Base-by-base conservation (phyloP, 2,797 vertebrate species). In the Melanotaenia parkinsoni region DNA sequence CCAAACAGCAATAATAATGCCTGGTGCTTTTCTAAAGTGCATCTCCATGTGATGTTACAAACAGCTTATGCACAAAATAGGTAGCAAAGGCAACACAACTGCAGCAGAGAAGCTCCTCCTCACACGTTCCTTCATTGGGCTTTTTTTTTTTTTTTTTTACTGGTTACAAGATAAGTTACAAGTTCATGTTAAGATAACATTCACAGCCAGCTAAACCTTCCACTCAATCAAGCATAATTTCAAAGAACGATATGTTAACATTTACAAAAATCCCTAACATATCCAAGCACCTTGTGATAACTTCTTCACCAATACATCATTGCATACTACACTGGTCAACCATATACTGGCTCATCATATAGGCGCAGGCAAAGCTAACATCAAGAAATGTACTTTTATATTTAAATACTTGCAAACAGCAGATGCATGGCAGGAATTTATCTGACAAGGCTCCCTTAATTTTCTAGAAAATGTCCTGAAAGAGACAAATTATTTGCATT, bases 21-120 rank as follows among this genome's bases (percentile, higher is more conserved):
- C 32, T 73, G 40, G 80, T 82, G 74, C 58, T 63, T 74, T 59
- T 80, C 81, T 89, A 89, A 91, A 92, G 89, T 91, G 89, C 89
- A 86, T 86, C 63, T 89, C 26, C 70, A 70, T 1, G 58, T 72
- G 74, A 82, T 63, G 77, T 77, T 67, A 81, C 65, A 58, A 80
- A 71, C 32, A 61, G 63, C 18, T 9, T 47, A 58, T 43, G 47
- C 45, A 47, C 67, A 64, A 77, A 58, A 62, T 28, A 16, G 22
- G 10, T 30, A 74, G 72, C 79, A 22, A 61, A 77, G 37, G 65
- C 71, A 62, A 65, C 58, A 75, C n/a, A 63, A 28, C 1, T 13
- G 80, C 73, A 54, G 68, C 69, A 10, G 51, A 60, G 60, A 76
- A 79, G 66, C 76, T 74, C 69, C 73, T 60, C 56, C 56, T 53